phyloP scores from a whole-genome alignment of 2,113 vertebrate genomes.

The Leuciscus idus region DNA sequence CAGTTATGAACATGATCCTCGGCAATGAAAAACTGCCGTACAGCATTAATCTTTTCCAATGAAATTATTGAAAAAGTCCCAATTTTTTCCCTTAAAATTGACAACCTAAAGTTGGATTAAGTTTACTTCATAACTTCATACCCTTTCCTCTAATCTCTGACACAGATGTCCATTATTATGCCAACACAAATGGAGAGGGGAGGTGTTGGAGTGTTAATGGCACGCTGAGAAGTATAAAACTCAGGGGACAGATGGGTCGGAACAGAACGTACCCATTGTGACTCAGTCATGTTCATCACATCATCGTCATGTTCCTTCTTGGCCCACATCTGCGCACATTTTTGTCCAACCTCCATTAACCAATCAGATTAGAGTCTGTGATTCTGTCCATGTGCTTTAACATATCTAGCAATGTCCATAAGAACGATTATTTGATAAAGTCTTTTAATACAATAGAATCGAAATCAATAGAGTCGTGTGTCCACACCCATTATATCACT shows the following conservation, averaged over 20 bases:
- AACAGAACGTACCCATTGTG: slow-evolving; percentile 54
- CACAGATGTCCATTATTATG: slow-evolving; percentile 1
- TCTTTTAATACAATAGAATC: neutral
- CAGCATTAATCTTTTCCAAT: slow-evolving; percentile 1
- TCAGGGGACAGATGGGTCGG: slow-evolving; percentile 35
- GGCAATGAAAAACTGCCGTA: neutral
- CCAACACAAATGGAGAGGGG: neutral
- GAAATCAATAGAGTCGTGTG: neutral
- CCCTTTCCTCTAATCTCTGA: neutral
- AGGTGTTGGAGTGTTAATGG: neutral
- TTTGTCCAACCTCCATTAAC: neutral
- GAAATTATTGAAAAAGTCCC: neutral
- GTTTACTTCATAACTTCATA: neutral
- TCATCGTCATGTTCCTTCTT: neutral
- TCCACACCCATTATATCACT: neutral
- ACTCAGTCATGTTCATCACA: slow-evolving; percentile 43
- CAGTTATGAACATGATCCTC: neutral
- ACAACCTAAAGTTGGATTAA: neutral
- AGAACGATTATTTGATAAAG: neutral
- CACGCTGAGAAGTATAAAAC: slow-evolving; percentile 21
- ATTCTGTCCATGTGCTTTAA: neutral
- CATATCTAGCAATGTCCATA: neutral
- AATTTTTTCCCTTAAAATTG: neutral
- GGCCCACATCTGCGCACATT: slow-evolving; percentile 21
- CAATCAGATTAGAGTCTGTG: neutral